These are phyloP conservation scores for Podargus strigoides DNA, from an alignment of 2,797 vertebrate species.

Conservation along the genomic window DNA sequence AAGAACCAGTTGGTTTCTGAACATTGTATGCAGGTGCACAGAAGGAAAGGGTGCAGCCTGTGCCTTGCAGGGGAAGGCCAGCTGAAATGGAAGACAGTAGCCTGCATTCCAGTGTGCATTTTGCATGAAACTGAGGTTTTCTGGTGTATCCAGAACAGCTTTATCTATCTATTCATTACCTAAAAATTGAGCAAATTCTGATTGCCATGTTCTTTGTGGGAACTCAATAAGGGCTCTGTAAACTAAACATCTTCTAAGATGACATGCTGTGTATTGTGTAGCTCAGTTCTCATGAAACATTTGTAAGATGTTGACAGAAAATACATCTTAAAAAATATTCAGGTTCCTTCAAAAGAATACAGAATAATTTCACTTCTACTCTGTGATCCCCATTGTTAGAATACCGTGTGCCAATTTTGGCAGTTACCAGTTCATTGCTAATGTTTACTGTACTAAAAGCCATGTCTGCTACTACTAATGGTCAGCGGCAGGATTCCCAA, in stretches of 20 bases:
- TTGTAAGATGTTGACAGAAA: neutral
- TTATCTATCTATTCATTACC: neutral
- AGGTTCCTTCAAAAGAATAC: neutral
- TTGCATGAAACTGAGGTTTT: neutral
- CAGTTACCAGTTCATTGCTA: neutral
- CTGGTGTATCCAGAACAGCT: neutral
- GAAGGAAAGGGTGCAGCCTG: neutral
- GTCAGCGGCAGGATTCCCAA: neutral
- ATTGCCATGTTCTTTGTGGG: neutral
- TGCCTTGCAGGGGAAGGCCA: neutral
- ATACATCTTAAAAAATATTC: neutral
- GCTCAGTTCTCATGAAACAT: neutral
- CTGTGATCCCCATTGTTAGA: neutral
- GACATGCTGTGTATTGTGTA: neutral
- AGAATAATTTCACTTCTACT: neutral
- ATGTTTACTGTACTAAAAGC: neutral
- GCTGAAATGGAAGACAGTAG: neutral
- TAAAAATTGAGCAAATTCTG: neutral
- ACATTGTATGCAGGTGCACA: rapidly evolving
- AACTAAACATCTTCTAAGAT: neutral
- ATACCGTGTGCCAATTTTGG: neutral
- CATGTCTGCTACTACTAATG: neutral
- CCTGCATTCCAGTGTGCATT: neutral
- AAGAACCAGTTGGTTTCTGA: neutral
- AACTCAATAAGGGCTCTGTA: neutral